phyloP scores from a whole-genome alignment of 2,113 vertebrate genomes.

The Irena cyanogastra region DNA sequence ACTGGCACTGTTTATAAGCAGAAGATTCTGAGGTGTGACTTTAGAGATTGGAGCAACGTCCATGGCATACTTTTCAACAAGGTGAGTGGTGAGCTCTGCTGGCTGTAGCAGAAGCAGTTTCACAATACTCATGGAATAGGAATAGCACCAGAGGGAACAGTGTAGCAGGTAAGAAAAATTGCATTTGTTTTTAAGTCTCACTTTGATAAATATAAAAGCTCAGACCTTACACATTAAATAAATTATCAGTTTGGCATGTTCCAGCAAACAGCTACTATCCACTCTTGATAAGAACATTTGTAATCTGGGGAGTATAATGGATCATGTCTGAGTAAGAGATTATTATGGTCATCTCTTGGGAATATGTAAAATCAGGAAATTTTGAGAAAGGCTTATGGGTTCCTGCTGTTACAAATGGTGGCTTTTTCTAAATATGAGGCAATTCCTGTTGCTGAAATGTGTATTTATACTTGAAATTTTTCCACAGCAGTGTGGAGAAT shows the following conservation, averaged over 20 bases:
- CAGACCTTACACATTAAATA: background rate
- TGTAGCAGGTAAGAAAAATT: background rate
- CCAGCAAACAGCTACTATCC: background rate
- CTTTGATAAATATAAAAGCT: background rate
- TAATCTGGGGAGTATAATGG: background rate
- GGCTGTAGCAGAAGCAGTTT: background rate
- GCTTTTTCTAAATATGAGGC: background rate
- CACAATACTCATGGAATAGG: background rate
- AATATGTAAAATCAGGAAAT: background rate
- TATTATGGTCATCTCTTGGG: background rate
- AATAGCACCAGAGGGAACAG: background rate
- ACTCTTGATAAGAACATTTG: background rate
- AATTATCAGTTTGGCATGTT: background rate
- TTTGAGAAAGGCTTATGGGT: background rate
- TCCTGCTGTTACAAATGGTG: background rate
- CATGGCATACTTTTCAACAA: background rate
- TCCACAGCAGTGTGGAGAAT: background rate
- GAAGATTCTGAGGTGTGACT: background rate
- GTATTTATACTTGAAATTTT: background rate
- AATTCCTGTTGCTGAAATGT: background rate
- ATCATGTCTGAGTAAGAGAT: background rate
- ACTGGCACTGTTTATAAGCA: background rate
- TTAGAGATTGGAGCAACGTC: background rate
- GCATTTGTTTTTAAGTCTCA: background rate
- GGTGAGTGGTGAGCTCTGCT: background rate